Base-by-base conservation (phyloP, 2,797 vertebrate species). In the Arnoldichthys spilopterus region DNA sequence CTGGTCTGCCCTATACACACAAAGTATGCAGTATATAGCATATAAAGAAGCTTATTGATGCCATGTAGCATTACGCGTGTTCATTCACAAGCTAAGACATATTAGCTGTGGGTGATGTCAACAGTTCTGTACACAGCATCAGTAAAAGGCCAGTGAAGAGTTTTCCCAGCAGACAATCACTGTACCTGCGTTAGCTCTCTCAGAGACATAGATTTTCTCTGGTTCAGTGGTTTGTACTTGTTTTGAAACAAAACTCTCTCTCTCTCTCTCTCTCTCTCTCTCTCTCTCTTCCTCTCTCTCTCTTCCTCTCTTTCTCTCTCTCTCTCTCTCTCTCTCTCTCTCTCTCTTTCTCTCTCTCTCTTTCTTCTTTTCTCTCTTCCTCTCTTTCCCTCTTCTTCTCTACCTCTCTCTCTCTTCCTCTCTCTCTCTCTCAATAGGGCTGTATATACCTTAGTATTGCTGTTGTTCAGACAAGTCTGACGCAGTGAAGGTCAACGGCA, bases 401-500 rank as follows among this genome's bases (percentile, higher is more conserved):
- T n/a, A n/a, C n/a, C n/a, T n/a, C n/a, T n/a, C n/a, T n/a, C 37
- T 37, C 37, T 37, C 37, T 37, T 9, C 37, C 9, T 66, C 32
- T 66, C 13, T 74, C 58, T 49, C 26, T 69, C 16, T 30, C 32
- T 54, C 30, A 47, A 20, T 30, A 18, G 24, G 2, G 16, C 3
- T 28, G 6, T 66, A 43, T 63, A 63, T 22, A 58, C 51, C 51
- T 51, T 47, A 69, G 59, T 34, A 5, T 72, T n/a, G 26, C 53
- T 71, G 64, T 74, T 80, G 66, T 76, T 37, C 51, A 40, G 40
- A 66, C 73, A 26, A 43, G 43, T 77, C 72, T 72, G 70, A 56
- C 77, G 63, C 69, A 73, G 24, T 20, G 47, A 68, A 64, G 79
- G 76, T 78, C 77, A 76, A 64, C n/a, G 16, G 47, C 67, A 66